Conservation (phyloP, 2,888 invertebrate species). For the Drosophila buzzatii region DNA sequence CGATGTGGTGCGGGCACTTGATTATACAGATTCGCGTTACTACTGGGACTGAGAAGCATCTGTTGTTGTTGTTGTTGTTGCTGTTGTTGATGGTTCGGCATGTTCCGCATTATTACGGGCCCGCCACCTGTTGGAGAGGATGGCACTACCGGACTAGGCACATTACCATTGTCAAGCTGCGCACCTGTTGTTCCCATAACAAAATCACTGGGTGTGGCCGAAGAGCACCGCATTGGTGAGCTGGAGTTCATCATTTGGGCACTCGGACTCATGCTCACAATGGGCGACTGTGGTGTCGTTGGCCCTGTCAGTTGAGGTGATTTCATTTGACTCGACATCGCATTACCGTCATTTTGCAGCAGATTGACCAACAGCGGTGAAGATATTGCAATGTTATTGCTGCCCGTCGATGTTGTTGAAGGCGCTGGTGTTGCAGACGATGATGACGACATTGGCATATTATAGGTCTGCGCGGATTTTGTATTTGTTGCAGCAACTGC, state of each 20-base stretch:
- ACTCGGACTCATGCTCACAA: conserved; percentile 67
- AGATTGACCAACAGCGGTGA: conserved; percentile 96
- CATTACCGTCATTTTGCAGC: conserved; percentile 92
- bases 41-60: conserved; percentile 76
- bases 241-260: conserved; percentile 68
- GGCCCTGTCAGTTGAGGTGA: conserved; percentile 68
- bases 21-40: conserved; percentile 68
- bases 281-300: conserved; percentile 67
- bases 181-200: conserved; percentile 57
- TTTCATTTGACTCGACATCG: conserved; percentile 76
- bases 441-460: conserved; percentile 37
- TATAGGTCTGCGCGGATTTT: conserved; percentile 43
- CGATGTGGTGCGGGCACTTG: conserved; percentile 58
- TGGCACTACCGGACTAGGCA: conserved; percentile 73
- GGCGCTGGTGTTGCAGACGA: conserved; percentile 29
- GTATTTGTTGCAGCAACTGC: conserved; percentile 36
- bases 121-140: conserved; percentile 76
- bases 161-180: conserved; percentile 52
- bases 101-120: conserved; percentile 65
- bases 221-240: conserved; percentile 78
- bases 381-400: conserved; percentile 90
- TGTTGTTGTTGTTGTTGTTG: conserved; percentile 70
- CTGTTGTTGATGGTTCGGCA: conserved; percentile 55
- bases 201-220: conserved; percentile 73
- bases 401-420: conserved; percentile 64